Evolutionary conservation across 2,888 invertebrate genomes (phyloP).

Genomic region (Microchrysa polita): DNA sequence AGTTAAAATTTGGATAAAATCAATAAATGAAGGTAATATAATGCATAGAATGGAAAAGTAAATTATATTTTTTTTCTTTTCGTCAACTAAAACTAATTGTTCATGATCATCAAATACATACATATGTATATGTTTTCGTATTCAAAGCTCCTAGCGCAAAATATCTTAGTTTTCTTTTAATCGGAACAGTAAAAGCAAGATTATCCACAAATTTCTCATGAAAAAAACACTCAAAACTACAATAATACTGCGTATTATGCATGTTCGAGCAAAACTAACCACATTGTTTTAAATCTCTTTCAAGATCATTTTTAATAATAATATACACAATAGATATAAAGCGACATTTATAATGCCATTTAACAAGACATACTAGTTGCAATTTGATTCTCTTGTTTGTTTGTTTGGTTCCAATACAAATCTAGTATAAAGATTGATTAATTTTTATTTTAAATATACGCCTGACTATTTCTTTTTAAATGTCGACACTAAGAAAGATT

Average conservation of each 20-base stretch:
- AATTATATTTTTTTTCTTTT: no score
- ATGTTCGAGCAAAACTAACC: background rate
- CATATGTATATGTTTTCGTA: background rate
- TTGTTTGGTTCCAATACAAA: background rate
- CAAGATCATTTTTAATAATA: slow-evolving; percentile 34
- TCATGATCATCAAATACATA: slow-evolving; percentile 4
- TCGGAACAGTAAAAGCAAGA: no score
- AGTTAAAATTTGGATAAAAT: no score
- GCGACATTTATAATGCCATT: slow-evolving; percentile 33
- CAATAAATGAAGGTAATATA: no score
- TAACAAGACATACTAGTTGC: slow-evolving; percentile 25
- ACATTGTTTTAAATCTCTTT: slow-evolving; percentile 31
- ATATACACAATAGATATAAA: slow-evolving; percentile 12
- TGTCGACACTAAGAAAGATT: background rate
- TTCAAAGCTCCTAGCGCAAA: no score
- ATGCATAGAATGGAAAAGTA: no score
- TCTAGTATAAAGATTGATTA: background rate
- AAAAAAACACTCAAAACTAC: background rate
- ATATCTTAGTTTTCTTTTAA: background rate
- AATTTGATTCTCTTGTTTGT: background rate
- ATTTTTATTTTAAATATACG: background rate
- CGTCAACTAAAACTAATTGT: background rate
- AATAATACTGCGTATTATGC: background rate
- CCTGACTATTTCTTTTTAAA: background rate
- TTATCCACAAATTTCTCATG: no score